A percentile compares a stretch with the other conserved stretches of the same genome.
Conservation (phyloP, 2,113 vertebrate species). For the Stigmatopora nigra region DNA sequence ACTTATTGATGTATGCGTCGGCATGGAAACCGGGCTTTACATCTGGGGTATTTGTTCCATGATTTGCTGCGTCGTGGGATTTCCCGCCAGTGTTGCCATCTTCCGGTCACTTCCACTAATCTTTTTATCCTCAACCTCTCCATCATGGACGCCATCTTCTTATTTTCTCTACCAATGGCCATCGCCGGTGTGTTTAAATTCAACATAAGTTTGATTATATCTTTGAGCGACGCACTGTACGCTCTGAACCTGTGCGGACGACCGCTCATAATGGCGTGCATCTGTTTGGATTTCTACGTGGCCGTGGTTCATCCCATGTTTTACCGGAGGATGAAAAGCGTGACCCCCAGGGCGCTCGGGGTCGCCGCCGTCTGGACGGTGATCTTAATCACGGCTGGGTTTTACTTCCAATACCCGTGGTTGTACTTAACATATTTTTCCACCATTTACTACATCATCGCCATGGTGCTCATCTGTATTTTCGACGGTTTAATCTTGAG, state of each 20-base stretch:
- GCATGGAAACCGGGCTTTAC: neutral
- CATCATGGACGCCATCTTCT: conserved; percentile 46
- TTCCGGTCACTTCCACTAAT: conserved; percentile 23
- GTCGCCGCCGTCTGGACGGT: conserved; percentile 32
- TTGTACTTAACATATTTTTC: neutral
- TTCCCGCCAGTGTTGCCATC: conserved; percentile 32
- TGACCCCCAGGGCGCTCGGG: conserved; percentile 30
- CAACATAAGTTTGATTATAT: fast-evolving
- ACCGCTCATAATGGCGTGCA: conserved; percentile 50
- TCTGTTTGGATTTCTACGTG: conserved; percentile 57
- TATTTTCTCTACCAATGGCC: conserved; percentile 17
- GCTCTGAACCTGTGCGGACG: conserved; percentile 33
- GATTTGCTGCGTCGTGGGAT: conserved; percentile 22
- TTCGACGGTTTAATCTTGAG: conserved; percentile 45
- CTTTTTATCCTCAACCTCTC: conserved; percentile 45
- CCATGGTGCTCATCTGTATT: conserved; percentile 23
- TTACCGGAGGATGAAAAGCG: conserved; percentile 41
- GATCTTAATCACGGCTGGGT: neutral
- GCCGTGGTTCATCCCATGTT: conserved; percentile 58
- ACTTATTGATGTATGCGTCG: neutral
- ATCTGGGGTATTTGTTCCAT: neutral
- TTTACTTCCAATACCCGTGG: neutral
- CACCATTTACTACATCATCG: neutral
- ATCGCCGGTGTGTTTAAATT: conserved; percentile 4
- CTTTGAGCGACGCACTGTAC: neutral